Conservation (phyloP, 2,888 invertebrate species). For the Eristalis tenax region DNA sequence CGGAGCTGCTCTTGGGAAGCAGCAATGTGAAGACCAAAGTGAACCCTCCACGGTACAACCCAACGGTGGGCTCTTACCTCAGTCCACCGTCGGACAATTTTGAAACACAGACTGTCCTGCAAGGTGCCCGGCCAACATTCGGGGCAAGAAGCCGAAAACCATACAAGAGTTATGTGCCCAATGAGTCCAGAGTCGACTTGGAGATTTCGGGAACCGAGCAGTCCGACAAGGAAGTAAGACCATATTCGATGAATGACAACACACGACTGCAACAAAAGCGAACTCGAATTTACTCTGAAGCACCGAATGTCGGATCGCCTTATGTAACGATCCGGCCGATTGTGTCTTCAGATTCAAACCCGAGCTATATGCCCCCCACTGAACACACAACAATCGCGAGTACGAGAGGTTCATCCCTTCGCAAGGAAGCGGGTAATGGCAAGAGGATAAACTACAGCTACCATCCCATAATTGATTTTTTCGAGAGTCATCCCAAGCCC, state of each 20-base stretch:
- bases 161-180: slow-evolving; percentile 73
- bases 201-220: slow-evolving; percentile 78
- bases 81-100: slow-evolving; percentile 78
- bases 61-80: slow-evolving; percentile 78
- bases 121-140: slow-evolving; percentile 36
- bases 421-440: slow-evolving; percentile 63
- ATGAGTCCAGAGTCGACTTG: slow-evolving; percentile 77
- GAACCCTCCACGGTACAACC: slow-evolving; percentile 72
- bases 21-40: slow-evolving; percentile 76
- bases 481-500: slow-evolving; percentile 81
- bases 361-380: slow-evolving; percentile 32
- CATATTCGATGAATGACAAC: slow-evolving; percentile 74
- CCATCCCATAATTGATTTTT: slow-evolving; percentile 92
- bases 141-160: slow-evolving; percentile 66
- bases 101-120: slow-evolving; percentile 73
- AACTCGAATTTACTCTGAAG: slow-evolving; percentile 79
- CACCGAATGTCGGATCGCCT: slow-evolving; percentile 51
- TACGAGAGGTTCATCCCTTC: slow-evolving; percentile 1
- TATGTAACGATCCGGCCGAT: slow-evolving; percentile 74
- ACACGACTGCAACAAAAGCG: slow-evolving; percentile 77
- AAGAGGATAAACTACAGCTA: slow-evolving; percentile 90
- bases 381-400: slow-evolving; percentile 46
- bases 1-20: slow-evolving; percentile 75
- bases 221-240: slow-evolving; percentile 79
- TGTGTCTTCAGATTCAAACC: slow-evolving; percentile 55